Base-by-base conservation (phyloP, 2,888 invertebrate species). In the Eristalinus sepulchralis region DNA sequence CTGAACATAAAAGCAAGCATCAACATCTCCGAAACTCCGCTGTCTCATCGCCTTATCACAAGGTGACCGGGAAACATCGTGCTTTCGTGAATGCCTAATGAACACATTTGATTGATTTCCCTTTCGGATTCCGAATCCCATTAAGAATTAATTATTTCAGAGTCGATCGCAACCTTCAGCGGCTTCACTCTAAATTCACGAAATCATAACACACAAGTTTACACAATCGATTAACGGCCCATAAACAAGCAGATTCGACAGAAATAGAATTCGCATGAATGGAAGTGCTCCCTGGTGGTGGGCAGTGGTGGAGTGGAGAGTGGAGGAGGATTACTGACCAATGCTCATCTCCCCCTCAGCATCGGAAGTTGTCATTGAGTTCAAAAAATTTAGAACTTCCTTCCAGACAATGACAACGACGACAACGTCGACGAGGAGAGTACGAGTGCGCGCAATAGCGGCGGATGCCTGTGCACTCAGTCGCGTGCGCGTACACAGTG, bases 161-260 rank as follows among this genome's bases (percentile, higher is more conserved):
- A 53, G 34, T 34, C 62, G 68, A 62, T 77, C 62, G 62, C 27
- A 62, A 34, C 24, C 62, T 33, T 53, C 24, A 24, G n/a, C 31
- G 33, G 11, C 27, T 39, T 6, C 13, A 39, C n/a, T 39, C 39
- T 3, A 39, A 39, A n/a, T n/a, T 13, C 11, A 27, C 66, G 66
- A 59, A 34, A 33, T 53, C 36, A 64, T 47, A 22, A 9, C 17
- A 53, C 57, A 70, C 68, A 57, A 39, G 63, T 78, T 78, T 70
- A 63, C 76, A 33, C 68, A 17, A 70, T 70, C 70, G 60, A 20
- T 47, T 77, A 76, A 47, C 33, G 62, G 63, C 55, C 27, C 62
- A 36, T 70, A 78, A 71, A 78, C 62, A 62, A 31, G 27, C 27
- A 68, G 27, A 24, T 9, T 10, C 17, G 33, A 8, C 72, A 33